Conservation (phyloP, 2,888 invertebrate genomes). For the Drosophila mimica region DNA sequence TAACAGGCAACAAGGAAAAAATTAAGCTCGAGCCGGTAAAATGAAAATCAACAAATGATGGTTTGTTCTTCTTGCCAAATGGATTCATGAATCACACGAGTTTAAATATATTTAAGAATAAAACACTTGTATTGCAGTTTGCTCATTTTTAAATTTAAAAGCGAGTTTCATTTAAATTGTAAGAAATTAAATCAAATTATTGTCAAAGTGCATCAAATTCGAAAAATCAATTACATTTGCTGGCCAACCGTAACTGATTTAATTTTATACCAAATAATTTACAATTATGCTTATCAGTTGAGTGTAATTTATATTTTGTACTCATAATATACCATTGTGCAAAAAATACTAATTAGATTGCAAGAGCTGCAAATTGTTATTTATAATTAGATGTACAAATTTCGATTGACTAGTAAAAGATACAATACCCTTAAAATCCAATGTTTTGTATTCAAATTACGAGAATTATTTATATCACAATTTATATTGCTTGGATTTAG, state of each 20-base stretch:
- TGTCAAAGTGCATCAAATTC: conserved; percentile 1
- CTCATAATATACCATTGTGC: not conserved
- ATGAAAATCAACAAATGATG: conserved; percentile 19
- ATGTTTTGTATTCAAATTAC: not conserved
- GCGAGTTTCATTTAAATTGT: not conserved
- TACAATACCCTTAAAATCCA: conserved; percentile 10
- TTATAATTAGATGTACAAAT: not conserved
- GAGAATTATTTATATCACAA: not conserved
- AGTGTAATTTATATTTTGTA: conserved; percentile 55
- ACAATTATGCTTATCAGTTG: conserved; percentile 55
- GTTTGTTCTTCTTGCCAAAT: conserved; percentile 1
- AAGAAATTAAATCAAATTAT: conserved; percentile 11
- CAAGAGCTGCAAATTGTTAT: conserved; percentile 24
- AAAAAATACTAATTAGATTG: conserved; percentile 53
- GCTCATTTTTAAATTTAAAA: not conserved
- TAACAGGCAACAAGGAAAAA: conserved; percentile 31
- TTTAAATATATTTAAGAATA: conserved; percentile 20
- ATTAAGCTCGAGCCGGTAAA: conserved; percentile 36
- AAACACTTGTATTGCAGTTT: conserved; percentile 2
- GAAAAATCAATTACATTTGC: conserved; percentile 32
- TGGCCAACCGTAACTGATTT: conserved; percentile 34
- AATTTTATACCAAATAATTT: conserved; percentile 47
- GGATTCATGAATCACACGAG: not conserved
- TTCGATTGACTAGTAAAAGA: too few species aligned
- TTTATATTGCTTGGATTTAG: not conserved